Percentiles rank a stretch among this genome's conserved stretches.
Conservation (phyloP, 1,140 invertebrate genomes). For the Armadillidium nasatum region DNA sequence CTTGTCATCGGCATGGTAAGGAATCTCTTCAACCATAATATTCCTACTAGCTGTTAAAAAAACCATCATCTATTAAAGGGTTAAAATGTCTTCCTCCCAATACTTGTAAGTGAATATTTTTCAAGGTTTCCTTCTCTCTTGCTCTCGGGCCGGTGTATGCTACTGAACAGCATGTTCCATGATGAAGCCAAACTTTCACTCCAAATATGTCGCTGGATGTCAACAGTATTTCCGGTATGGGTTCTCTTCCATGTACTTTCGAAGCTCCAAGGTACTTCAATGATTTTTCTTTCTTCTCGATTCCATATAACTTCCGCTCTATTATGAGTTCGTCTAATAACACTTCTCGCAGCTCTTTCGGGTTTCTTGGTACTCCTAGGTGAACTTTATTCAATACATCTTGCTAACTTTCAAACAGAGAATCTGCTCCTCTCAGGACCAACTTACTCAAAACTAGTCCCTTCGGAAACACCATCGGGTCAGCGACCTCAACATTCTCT, state of each 20-base stretch:
- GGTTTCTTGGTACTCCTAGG: background rate
- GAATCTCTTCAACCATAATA: too few species aligned
- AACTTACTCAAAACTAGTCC: background rate
- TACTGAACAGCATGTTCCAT: too few species aligned
- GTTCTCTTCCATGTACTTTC: background rate
- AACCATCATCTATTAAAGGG: too few species aligned
- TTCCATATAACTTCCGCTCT: background rate
- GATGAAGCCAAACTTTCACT: background rate
- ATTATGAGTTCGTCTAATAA: background rate
- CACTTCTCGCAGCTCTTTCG: background rate
- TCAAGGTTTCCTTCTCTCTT: background rate
- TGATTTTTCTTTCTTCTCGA: background rate
- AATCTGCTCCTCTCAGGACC: background rate
- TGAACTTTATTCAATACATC: background rate
- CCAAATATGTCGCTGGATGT: background rate
- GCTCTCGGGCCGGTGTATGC: background rate
- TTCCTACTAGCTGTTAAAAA: too few species aligned
- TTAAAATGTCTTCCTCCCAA: too few species aligned
- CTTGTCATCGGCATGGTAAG: too few species aligned
- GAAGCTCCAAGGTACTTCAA: background rate
- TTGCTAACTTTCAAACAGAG: background rate
- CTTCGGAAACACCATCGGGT: background rate
- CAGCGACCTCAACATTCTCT: background rate
- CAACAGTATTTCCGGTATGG: background rate
- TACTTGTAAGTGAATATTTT: background rate